Base-by-base conservation (phyloP, 2,113 vertebrate species). In the Lophura nycthemera region DNA sequence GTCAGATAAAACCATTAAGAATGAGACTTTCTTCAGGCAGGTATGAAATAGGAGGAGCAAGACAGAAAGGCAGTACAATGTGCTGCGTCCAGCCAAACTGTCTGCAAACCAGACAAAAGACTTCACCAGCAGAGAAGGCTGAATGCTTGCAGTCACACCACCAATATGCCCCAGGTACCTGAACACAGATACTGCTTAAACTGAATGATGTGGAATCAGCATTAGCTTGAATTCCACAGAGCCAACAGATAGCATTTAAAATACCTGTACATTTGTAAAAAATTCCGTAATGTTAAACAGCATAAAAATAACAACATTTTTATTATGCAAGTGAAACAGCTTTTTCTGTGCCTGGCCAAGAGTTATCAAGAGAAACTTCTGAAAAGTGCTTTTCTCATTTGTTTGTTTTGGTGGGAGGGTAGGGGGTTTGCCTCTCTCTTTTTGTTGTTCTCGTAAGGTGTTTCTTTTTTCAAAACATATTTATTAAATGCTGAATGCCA, bases 61-160 rank as follows among this genome's bases (percentile, higher is more conserved):
- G n/a, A 50, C 27, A 90, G 13, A 65, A 63, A 78, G 24, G 57
- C 24, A 88, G 43, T 9, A 89, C 64, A 48, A 43, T 1, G 4
- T 12, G 32, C 43, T 72, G 14, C 78, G 40, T 73, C n/a, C 66
- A 65, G 57, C 27, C 13, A 64, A 84, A 10, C 11, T n/a, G 29
- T n/a, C 24, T 42, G 10, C 56, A 72, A 91, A 89, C 42, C 32
- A 82, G 34, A 57, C 4, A 63, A 64, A 6, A 79, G 56, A 65
- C 24, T 34, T 52, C 32, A 38, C 13, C 32, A 38, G 20, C 38
- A 90, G 47, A 27, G 1, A 12, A n/a, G 24, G 63, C 59, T 75
- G 71, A 84, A 78, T 25, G 27, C 12, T 4, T 0, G 6, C 8
- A 76, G 42, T 40, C 11, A 50, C 0, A 0, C 20, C 17, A 1